Evolutionary conservation across 2,113 vertebrate genomes (phyloP).

Genomic region (Lepisosteus osseus): DNA sequence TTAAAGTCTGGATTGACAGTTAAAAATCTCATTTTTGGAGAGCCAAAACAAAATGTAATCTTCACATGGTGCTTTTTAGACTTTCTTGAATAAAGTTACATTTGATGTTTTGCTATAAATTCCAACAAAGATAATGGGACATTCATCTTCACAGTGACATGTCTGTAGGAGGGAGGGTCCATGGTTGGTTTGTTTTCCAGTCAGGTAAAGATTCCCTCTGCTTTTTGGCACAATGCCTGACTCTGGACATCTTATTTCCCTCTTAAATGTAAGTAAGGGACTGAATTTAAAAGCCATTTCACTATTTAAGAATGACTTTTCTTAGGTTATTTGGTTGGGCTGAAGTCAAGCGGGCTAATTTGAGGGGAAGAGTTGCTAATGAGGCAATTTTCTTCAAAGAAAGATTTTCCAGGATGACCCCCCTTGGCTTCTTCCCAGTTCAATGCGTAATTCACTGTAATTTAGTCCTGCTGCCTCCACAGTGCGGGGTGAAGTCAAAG

Average conservation of each 20-base stretch:
- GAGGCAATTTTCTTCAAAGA: constrained; percentile 28
- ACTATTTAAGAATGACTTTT: constrained; percentile 12
- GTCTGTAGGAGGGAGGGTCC: not conserved
- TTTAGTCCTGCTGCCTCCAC: too few relatives aligned
- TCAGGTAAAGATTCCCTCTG: constrained; percentile 1
- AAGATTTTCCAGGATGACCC: constrained; percentile 39
- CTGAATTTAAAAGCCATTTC: constrained; percentile 34
- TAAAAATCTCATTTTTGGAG: too few relatives aligned
- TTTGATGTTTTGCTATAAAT: too few relatives aligned
- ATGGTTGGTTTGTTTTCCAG: not conserved
- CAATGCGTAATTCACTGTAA: too few relatives aligned
- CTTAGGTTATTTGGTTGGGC: not conserved
- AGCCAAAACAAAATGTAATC: too few relatives aligned
- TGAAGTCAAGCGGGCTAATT: constrained; percentile 19
- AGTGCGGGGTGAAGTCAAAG: too few relatives aligned
- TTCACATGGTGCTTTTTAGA: too few relatives aligned
- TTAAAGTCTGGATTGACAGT: too few relatives aligned
- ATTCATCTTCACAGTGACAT: not conserved
- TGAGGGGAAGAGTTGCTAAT: constrained; percentile 1
- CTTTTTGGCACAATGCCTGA: not conserved
- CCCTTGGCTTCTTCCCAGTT: constrained; percentile 17
- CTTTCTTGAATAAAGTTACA: too few relatives aligned
- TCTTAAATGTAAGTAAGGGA: constrained; percentile 29
- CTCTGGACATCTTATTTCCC: constrained; percentile 27
- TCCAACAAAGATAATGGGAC: too few relatives aligned